Percentiles rank a stretch among this genome's conserved stretches.
Evolutionary conservation across 35 echinoderm and acorn worm genomes (phyloP).

Genomic region (Ophioderma brevispina): DNA sequence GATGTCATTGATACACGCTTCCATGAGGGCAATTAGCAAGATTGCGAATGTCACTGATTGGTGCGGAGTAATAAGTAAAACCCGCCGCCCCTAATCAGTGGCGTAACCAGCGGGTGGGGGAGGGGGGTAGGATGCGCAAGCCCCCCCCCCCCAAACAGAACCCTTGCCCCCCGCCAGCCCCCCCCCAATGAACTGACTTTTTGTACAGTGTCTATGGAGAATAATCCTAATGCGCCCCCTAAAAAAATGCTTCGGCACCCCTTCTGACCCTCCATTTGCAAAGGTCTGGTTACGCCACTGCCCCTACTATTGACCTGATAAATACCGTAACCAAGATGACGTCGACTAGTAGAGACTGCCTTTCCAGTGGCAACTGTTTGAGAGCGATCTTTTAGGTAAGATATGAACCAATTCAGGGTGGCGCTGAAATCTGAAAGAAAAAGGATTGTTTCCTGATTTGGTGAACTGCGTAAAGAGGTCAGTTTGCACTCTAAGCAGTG

Average conservation of each 20-base stretch:
- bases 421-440: slow-evolving; percentile 66
- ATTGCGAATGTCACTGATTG: slow-evolving; percentile 26
- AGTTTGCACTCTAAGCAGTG: slow-evolving; percentile 59
- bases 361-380: slow-evolving; percentile 22
- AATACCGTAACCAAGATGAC: background rate
- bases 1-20: background rate
- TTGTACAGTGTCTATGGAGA: too few relatives aligned
- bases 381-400: background rate
- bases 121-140: too few relatives aligned
- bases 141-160: too few relatives aligned
- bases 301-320: slow-evolving; percentile 10
- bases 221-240: too few relatives aligned
- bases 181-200: too few relatives aligned
- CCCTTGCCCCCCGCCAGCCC: too few relatives aligned
- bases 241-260: too few relatives aligned
- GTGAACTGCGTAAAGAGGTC: slow-evolving; percentile 58
- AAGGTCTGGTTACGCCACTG: too few relatives aligned
- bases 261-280: too few relatives aligned
- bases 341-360: background rate
- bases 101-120: too few relatives aligned
- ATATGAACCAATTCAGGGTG: slow-evolving; percentile 44
- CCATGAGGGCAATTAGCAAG: background rate
- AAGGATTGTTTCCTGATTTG: slow-evolving; percentile 52
- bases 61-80: slow-evolving; percentile 11
- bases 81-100: background rate